Percentiles rank a stretch among this genome's conserved stretches.
Conservation (phyloP, 2,797 vertebrate species). For the Knipowitschia caucasica region DNA sequence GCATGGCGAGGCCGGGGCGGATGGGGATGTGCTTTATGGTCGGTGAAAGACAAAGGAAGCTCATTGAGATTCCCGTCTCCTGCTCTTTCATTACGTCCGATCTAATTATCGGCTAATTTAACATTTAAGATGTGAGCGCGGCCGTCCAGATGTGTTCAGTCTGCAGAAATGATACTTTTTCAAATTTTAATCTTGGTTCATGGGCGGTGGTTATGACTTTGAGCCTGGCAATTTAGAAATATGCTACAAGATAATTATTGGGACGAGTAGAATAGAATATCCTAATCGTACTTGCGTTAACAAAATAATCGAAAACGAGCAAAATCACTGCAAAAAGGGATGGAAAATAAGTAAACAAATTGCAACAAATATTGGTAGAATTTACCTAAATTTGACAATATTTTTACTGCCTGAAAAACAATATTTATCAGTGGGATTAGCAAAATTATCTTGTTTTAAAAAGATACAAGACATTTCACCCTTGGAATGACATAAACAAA, state of each 20-base stretch:
- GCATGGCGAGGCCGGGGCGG: slow-evolving; percentile 15
- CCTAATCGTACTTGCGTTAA: neutral
- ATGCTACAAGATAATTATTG: neutral
- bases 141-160: slow-evolving; percentile 9
- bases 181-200: slow-evolving; percentile 13
- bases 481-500: no score
- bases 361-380: no score
- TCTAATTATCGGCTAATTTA: slow-evolving; percentile 13
- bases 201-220: neutral
- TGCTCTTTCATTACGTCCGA: slow-evolving; percentile 4
- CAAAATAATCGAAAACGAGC: neutral
- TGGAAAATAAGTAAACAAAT: no score
- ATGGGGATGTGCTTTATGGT: slow-evolving; percentile 17
- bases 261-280: no score
- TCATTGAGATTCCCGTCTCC: slow-evolving; percentile 6
- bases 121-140: slow-evolving; percentile 5
- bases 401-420: no score
- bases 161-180: slow-evolving; percentile 2
- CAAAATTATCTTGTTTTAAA: no score
- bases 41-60: slow-evolving; percentile 6
- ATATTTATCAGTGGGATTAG: no score
- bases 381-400: no score
- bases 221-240: neutral
- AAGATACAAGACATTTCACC: no score
- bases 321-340: no score